Percentiles rank a stretch among this genome's conserved stretches.
Conservation (phyloP, 2,797 vertebrate genomes). For the Cynopterus sphinx region DNA sequence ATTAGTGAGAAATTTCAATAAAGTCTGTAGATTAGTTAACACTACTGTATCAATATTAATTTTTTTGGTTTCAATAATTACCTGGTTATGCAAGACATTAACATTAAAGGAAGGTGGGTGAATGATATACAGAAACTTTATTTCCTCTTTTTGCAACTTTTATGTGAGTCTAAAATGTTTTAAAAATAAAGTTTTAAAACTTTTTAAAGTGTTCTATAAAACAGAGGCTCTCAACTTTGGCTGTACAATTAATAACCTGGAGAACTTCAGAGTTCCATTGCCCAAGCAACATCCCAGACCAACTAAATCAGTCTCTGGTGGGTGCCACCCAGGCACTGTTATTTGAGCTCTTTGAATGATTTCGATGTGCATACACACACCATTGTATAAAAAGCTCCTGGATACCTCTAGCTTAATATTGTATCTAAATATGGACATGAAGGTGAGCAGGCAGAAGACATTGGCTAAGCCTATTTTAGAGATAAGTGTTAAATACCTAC, state of each 20-base stretch:
- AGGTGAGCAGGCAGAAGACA: not conserved
- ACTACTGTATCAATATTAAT: no score
- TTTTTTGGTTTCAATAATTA: no score
- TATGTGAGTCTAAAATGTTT: not conserved
- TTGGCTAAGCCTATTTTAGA: not conserved
- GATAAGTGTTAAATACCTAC: not conserved
- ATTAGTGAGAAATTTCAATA: no score
- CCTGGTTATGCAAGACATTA: no score
- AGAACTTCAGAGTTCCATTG: not conserved
- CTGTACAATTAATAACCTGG: not conserved
- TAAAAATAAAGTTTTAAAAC: not conserved
- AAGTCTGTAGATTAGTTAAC: no score
- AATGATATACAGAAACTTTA: not conserved
- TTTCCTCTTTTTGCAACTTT: not conserved
- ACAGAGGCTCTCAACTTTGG: not conserved
- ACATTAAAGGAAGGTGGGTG: not conserved
- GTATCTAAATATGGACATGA: not conserved
- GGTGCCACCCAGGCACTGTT: not conserved
- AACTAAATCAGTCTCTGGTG: not conserved
- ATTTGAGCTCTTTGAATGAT: not conserved
- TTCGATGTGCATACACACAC: not conserved
- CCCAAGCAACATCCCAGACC: not conserved
- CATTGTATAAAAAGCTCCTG: not conserved
- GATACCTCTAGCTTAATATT: not conserved
- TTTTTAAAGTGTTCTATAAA: not conserved